phyloP scores from a whole-genome alignment of 2,113 vertebrate genomes.

The Chauna torquata region DNA sequence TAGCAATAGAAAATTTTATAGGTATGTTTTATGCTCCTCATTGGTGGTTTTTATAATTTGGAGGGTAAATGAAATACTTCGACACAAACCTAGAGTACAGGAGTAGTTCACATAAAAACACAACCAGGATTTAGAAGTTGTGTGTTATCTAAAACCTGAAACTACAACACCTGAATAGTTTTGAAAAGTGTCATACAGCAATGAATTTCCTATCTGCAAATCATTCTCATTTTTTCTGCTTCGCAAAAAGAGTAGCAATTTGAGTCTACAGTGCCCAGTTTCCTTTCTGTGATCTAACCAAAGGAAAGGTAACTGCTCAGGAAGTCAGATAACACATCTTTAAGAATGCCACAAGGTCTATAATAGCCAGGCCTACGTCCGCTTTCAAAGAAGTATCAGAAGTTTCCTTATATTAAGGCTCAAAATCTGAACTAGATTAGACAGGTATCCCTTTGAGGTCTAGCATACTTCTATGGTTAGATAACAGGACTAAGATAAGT shows the following conservation, averaged over 20 bases:
- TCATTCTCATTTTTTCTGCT: accelerated
- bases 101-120: background rate
- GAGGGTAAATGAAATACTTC: background rate
- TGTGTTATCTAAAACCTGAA: background rate
- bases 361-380: background rate
- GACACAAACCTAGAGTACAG: background rate
- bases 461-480: background rate
- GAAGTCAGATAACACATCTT: background rate
- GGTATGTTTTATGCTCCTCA: background rate
- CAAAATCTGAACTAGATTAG: background rate
- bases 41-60: background rate
- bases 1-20: background rate
- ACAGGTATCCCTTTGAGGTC: background rate
- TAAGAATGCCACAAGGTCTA: background rate
- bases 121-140: background rate
- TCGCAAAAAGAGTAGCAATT: background rate
- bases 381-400: background rate
- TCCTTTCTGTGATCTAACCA: background rate
- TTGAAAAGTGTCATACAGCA: background rate
- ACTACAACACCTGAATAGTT: background rate
- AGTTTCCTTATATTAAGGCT: background rate
- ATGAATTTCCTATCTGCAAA: background rate
- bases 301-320: background rate
- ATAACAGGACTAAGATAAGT: background rate
- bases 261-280: background rate